phyloP scores from a whole-genome alignment of 2,888 invertebrate genomes.

The Ferdinandea cuprea region DNA sequence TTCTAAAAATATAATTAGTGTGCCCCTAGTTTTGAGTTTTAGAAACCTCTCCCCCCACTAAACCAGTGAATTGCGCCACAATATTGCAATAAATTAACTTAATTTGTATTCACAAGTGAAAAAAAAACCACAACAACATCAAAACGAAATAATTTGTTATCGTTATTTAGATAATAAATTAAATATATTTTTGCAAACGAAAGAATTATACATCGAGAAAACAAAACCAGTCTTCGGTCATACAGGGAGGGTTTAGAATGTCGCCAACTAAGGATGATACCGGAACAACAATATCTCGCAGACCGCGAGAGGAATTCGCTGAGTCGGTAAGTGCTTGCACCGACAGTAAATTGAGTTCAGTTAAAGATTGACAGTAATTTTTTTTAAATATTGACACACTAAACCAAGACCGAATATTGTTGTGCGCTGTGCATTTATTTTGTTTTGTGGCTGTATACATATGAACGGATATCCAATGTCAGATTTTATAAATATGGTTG shows the following conservation, averaged over 20 bases:
- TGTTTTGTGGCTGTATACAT: not conserved
- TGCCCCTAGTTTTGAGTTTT: no score
- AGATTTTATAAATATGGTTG: constrained; percentile 8
- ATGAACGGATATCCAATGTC: constrained; percentile 1
- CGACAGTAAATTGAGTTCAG: not conserved
- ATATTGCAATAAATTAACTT: constrained; percentile 64
- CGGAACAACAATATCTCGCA: constrained; percentile 79
- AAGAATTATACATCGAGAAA: constrained; percentile 23
- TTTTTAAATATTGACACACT: constrained; percentile 7
- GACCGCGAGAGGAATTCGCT: constrained; percentile 82
- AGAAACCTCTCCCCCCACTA: no score
- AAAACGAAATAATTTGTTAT: constrained; percentile 61
- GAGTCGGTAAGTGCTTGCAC: constrained; percentile 79
- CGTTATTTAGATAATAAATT: constrained; percentile 19
- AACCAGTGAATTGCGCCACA: constrained; percentile 31
- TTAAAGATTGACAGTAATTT: not conserved
- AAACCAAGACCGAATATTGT: constrained; percentile 5
- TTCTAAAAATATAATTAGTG: constrained; percentile 67
- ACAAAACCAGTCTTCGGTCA: constrained; percentile 56
- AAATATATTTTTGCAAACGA: constrained; percentile 33
- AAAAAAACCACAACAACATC: constrained; percentile 19
- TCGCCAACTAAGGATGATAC: constrained; percentile 81
- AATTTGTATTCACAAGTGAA: constrained; percentile 66
- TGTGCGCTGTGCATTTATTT: no score
- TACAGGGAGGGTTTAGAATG: constrained; percentile 69